phyloP scores from a whole-genome alignment of 2,113 vertebrate species.

The Oreochromis aureus region DNA sequence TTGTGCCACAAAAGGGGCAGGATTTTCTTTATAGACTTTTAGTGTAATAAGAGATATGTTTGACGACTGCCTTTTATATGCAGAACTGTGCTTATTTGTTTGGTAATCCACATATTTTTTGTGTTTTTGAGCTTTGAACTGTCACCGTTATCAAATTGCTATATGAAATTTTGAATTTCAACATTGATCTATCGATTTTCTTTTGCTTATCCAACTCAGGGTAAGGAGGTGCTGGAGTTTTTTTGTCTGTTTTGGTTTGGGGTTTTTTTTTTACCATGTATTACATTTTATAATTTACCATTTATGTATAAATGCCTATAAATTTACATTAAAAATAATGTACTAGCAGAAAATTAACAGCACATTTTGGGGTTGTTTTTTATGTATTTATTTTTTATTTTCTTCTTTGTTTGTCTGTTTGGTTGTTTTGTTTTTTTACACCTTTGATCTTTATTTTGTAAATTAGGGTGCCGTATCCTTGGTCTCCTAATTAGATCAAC shows the following conservation, averaged over 20 bases:
- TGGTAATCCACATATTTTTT: not conserved
- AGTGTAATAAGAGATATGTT: not conserved
- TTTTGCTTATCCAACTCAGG: not conserved
- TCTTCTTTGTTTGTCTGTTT: not conserved
- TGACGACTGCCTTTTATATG: not conserved
- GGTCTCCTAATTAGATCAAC: not conserved
- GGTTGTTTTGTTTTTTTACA: not conserved
- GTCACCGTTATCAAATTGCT: not conserved
- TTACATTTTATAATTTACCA: not conserved
- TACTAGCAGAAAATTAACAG: not conserved
- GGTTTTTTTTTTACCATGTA: not conserved
- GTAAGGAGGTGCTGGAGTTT: not conserved
- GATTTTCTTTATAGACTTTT: not conserved
- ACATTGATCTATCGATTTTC: not conserved
- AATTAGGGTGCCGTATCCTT: not conserved
- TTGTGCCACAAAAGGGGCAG: not conserved
- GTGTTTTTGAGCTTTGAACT: not conserved
- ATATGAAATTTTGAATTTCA: not conserved
- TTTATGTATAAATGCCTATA: not conserved
- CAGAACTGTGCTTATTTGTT: not conserved
- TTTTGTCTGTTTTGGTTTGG: not conserved
- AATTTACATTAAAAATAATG: not conserved
- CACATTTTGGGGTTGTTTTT: not conserved
- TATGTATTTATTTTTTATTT: not conserved
- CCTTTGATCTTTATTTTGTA: not conserved